A percentile compares a stretch with the other conserved stretches of the same genome.
phyloP scores from a whole-genome alignment of 2,888 invertebrate genomes.

The Idaea dimidiata region DNA sequence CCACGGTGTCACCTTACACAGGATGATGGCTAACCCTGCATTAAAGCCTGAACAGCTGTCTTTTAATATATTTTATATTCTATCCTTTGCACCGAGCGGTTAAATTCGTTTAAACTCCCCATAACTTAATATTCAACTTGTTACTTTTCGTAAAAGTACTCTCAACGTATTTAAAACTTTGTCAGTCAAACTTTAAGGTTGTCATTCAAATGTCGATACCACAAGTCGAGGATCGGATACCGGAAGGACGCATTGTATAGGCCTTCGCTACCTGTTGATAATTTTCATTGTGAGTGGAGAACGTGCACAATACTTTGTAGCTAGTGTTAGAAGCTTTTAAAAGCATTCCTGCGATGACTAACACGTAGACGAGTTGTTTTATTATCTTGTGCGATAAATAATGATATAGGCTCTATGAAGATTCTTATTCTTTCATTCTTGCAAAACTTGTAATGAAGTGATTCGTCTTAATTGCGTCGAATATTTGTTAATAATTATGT shows the following conservation, averaged over 20 bases:
- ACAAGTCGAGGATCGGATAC: slow-evolving; percentile 46
- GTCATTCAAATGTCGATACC: slow-evolving; percentile 24
- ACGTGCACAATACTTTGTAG: slow-evolving; percentile 57
- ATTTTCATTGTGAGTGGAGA: slow-evolving; percentile 64
- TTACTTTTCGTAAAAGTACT: slow-evolving; percentile 28
- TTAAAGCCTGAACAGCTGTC: slow-evolving; percentile 38
- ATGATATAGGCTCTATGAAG: background rate
- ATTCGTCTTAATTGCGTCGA: background rate
- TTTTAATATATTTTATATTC: slow-evolving; percentile 5
- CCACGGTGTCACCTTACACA: slow-evolving; percentile 75
- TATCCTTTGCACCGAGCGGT: background rate
- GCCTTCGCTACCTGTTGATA: slow-evolving; percentile 76
- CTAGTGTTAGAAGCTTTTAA: slow-evolving; percentile 51
- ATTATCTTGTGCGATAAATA: slow-evolving; percentile 34
- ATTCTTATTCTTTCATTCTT: background rate
- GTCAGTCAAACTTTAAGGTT: slow-evolving; percentile 26
- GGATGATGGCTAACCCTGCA: slow-evolving; percentile 68
- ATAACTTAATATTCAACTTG: slow-evolving; percentile 30
- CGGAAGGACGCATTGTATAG: slow-evolving; percentile 73
- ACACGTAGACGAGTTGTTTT: slow-evolving; percentile 36
- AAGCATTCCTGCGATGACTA: slow-evolving; percentile 65
- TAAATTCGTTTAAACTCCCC: slow-evolving; percentile 27
- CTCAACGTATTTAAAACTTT: slow-evolving; percentile 31
- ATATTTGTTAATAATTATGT: background rate
- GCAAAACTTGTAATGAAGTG: background rate